Percentiles rank a stretch among this genome's conserved stretches.
phyloP scores from a whole-genome alignment of 2,888 invertebrate genomes.

The Nasonia oneida region DNA sequence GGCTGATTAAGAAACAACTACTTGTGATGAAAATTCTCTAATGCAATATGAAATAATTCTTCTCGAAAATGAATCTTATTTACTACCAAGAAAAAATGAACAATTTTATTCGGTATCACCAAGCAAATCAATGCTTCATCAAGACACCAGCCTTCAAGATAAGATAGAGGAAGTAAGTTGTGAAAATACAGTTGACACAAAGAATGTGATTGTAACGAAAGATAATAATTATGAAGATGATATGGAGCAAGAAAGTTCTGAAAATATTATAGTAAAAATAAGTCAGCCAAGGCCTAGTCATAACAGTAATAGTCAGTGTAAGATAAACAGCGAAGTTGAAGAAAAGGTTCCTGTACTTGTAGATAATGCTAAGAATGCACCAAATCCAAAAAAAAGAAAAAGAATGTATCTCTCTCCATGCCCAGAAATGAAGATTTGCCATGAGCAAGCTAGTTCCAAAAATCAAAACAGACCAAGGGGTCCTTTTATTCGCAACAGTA shows the following conservation, averaged over 20 bases:
- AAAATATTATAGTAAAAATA: background rate
- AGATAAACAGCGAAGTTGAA: background rate
- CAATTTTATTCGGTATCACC: too few relatives aligned
- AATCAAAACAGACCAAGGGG: background rate
- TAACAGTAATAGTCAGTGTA: too few relatives aligned
- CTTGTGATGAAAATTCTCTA: too few relatives aligned
- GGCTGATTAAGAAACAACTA: too few relatives aligned
- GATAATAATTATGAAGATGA: background rate
- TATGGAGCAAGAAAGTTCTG: background rate
- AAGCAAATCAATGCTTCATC: too few relatives aligned
- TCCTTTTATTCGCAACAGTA: background rate
- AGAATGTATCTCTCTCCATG: background rate
- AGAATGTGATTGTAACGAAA: background rate
- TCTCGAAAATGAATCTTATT: too few relatives aligned
- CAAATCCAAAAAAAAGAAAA: background rate
- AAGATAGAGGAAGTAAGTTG: too few relatives aligned
- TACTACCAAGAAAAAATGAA: too few relatives aligned
- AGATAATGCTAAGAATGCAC: background rate
- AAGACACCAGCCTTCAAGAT: too few relatives aligned
- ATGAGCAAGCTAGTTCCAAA: constrained; percentile 2
- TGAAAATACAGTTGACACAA: too few relatives aligned
- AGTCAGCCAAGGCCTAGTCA: background rate
- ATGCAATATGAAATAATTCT: too few relatives aligned
- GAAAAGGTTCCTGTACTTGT: background rate
- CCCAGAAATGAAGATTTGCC: background rate